phyloP scores from a whole-genome alignment of 2,797 vertebrate species.

The Champsocephalus esox region DNA sequence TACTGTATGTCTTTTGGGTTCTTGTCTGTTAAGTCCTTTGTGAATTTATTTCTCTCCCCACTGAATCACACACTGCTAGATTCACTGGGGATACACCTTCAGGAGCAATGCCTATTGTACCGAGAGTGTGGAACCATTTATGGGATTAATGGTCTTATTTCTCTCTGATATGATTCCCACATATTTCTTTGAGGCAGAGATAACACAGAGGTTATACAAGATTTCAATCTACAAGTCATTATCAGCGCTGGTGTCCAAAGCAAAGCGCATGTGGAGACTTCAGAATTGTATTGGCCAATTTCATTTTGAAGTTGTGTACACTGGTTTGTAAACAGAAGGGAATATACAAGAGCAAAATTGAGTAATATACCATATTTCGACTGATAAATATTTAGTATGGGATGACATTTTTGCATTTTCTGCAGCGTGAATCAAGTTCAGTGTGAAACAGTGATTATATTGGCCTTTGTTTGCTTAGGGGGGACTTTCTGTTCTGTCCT shows the following conservation, averaged over 20 bases:
- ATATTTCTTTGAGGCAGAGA: conserved; percentile 14
- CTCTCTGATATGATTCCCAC: conserved; percentile 20
- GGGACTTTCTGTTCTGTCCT: conserved; percentile 20
- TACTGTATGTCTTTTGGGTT: conserved; percentile 36
- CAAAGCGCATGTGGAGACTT: conserved; percentile 2
- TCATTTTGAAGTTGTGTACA: conserved; percentile 1
- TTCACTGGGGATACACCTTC: conserved; percentile 19
- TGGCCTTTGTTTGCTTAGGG: conserved; percentile 26
- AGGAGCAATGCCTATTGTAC: conserved; percentile 19
- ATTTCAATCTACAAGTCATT: conserved; percentile 33
- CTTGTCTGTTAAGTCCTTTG: background rate
- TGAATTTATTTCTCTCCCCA: conserved; percentile 9
- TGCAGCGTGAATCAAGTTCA: conserved; percentile 13
- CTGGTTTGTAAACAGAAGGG: conserved; percentile 4
- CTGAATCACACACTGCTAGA: conserved; percentile 29
- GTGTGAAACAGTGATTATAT: conserved; percentile 16
- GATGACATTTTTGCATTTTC: conserved; percentile 44
- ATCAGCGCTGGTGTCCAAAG: conserved; percentile 16
- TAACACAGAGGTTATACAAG: conserved; percentile 1
- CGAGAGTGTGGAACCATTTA: conserved; percentile 32
- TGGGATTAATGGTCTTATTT: conserved; percentile 3
- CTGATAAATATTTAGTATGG: conserved; percentile 47
- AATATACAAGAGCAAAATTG: background rate
- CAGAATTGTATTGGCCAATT: conserved; percentile 3
- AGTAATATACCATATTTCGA: conserved; percentile 1